Conservation (phyloP, 2,113 vertebrate genomes). For the Alaudala cheleensis region DNA sequence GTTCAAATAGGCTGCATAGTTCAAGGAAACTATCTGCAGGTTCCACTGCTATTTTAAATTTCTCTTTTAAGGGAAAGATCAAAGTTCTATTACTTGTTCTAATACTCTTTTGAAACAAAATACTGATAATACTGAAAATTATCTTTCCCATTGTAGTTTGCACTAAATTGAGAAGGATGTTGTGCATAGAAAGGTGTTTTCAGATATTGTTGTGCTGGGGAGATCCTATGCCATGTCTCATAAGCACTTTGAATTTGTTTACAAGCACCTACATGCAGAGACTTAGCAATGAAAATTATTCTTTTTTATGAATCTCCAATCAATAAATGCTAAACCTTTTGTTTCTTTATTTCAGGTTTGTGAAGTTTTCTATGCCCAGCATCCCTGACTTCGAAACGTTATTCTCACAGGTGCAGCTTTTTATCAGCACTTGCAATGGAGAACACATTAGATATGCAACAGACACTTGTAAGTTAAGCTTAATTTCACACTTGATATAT, state of each 20-base stretch:
- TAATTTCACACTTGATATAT: background rate
- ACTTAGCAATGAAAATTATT: background rate
- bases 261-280: background rate
- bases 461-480: slow-evolving; percentile 92
- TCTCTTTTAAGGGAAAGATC: background rate
- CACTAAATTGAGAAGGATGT: background rate
- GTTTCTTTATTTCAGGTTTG: slow-evolving; percentile 84
- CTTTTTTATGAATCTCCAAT: background rate
- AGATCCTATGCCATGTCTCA: background rate
- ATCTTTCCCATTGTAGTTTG: background rate
- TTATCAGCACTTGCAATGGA: slow-evolving; percentile 98
- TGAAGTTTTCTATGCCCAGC: slow-evolving; percentile 99
- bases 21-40: background rate
- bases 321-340: background rate
- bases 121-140: background rate
- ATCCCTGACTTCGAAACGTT: slow-evolving; percentile 98
- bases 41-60: background rate
- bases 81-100: background rate
- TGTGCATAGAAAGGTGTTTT: background rate
- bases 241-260: background rate
- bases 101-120: background rate
- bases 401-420: slow-evolving; percentile 98
- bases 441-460: slow-evolving; percentile 99
- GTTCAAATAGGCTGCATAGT: background rate
- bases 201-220: background rate